Base-by-base conservation (phyloP, 2,113 vertebrate species). In the Trichechus manatus region DNA sequence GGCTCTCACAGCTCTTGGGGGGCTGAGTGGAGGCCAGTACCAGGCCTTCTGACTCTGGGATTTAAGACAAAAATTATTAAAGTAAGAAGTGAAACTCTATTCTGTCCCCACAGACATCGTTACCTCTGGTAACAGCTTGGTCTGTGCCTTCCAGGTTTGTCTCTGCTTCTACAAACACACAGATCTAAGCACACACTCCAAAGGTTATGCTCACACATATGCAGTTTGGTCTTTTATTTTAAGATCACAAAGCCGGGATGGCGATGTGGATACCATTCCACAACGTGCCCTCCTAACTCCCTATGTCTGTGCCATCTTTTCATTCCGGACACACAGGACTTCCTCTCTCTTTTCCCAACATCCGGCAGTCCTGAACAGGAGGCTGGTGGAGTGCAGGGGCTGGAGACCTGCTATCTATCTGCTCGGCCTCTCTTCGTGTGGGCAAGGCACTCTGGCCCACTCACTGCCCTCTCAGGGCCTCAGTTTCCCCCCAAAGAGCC, bases 251-350 rank as follows among this genome's bases (percentile, higher is more conserved):
- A n/a, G 53, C 25, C 27, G 5, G 59, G 81, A 29, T 63, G 1
- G 5, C 36, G 39, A 9, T 27, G 13, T 25, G 13, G n/a, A 20
- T 9, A 6, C 22, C 53, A 17, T 20, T 56, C 68, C 11, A 11
- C 27, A 44, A 22, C 1, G 0, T 1, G 27, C 36, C 9, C 27
- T 27, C 63, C 23, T 61, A 27, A 11, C 3, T 2, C 11, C 56
- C 56, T 14, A 25, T 19, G 53, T 63, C 56, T 39, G 22, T 25
- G n/a, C 8, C 56, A 42, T 17, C 3, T 29, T 29, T 63, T 36
- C 13, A 63, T 17, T 29, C 3, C 25, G 47, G 85, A 39, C 47
- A 29, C 23, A 14, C 23, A 6, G 86, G 15, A 75, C 53, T 7
- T 0, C 29, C 36, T n/a, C 9, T 25, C 33, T 47, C 39, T 64